Evolutionary conservation across 2,797 vertebrate genomes (phyloP).

Genomic region (Luscinia megarhynchos): DNA sequence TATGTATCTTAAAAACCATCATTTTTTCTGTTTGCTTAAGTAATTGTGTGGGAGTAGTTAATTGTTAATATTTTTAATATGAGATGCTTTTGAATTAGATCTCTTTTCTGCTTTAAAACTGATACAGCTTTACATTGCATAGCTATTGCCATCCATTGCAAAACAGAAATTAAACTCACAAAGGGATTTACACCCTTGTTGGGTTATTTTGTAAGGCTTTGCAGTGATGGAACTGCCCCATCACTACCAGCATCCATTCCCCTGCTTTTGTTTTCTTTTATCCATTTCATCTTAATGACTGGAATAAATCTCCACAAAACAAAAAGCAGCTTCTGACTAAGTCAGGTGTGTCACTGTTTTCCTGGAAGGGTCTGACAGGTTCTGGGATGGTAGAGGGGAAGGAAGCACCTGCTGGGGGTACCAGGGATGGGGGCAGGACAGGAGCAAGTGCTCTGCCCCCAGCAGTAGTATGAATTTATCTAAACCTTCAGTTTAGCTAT

Average conservation of each 20-base stretch:
- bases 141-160: background rate
- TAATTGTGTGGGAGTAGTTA: background rate
- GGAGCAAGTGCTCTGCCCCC: background rate
- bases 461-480: background rate
- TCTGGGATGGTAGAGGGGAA: background rate
- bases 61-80: background rate
- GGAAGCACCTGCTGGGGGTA: background rate
- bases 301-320: accelerated
- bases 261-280: background rate
- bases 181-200: background rate
- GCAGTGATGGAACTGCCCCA: background rate
- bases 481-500: background rate
- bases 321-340: background rate
- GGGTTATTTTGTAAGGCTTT: background rate
- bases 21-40: background rate
- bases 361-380: background rate
- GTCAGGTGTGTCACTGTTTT: background rate
- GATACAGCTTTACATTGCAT: background rate
- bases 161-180: background rate
- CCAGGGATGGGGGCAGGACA: background rate
- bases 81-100: background rate
- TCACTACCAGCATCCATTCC: too few species aligned
- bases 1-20: background rate
- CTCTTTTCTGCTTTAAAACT: background rate
- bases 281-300: background rate